Evolutionary conservation across 2,797 vertebrate species (phyloP).

Genomic region (Tapera naevia): DNA sequence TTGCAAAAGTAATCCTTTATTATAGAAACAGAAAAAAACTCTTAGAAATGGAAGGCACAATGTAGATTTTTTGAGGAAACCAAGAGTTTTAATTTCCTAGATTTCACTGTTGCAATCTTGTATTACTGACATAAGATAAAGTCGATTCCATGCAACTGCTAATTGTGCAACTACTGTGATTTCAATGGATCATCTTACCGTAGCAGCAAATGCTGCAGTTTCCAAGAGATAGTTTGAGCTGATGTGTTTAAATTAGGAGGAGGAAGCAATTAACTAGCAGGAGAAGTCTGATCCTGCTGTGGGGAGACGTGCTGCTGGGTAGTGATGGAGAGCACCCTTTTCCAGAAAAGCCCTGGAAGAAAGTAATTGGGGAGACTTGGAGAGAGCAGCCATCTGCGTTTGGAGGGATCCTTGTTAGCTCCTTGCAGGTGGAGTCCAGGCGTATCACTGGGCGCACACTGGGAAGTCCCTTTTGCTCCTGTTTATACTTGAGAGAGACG

Average conservation of each 20-base stretch:
- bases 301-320: not conserved
- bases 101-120: not conserved
- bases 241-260: not conserved
- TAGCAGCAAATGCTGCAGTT: not conserved
- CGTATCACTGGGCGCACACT: fast-evolving
- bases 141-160: not conserved
- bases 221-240: not conserved
- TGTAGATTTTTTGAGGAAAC: not conserved
- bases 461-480: not conserved
- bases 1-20: not conserved
- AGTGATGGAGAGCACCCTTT: not conserved
- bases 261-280: not conserved
- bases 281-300: not conserved
- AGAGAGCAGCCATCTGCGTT: not conserved
- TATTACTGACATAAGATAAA: not conserved
- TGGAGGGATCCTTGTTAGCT: not conserved
- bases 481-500: not conserved
- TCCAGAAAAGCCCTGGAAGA: not conserved
- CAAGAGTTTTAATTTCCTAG: not conserved
- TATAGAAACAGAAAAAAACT: not conserved
- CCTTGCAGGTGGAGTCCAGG: fast-evolving
- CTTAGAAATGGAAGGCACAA: not conserved
- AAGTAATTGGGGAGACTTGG: not conserved
- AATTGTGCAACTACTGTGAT: not conserved
- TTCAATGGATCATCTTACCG: not conserved